A percentile compares a stretch with the other conserved stretches of the same genome.
These are phyloP conservation scores for Euschistus heros DNA, from an alignment of 1,140 invertebrate species.

Conservation along the genomic window DNA sequence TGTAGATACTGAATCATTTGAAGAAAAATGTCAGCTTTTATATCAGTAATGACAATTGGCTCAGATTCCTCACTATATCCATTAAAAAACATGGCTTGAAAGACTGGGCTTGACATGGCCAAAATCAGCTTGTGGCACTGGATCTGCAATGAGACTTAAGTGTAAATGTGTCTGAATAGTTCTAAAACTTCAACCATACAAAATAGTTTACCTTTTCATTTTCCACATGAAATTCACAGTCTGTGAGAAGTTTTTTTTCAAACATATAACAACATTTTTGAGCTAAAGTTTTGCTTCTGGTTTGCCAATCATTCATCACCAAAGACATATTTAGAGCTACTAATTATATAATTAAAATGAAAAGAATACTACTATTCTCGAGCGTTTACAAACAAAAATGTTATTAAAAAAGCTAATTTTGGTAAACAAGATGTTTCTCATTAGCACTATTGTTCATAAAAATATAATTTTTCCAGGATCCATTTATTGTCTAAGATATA, in stretches of 20 bases:
- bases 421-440: too few relatives aligned
- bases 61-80: conserved; percentile 56
- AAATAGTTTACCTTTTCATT: conserved; percentile 19
- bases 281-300: not conserved
- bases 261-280: conserved; percentile 13
- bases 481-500: too few relatives aligned
- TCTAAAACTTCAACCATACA: not conserved
- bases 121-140: conserved; percentile 68
- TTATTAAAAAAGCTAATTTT: too few relatives aligned
- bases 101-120: conserved; percentile 73
- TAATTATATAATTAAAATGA: too few relatives aligned
- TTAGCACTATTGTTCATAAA: too few relatives aligned
- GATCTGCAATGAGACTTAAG: conserved; percentile 41
- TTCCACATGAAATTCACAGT: conserved; percentile 20
- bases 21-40: conserved; percentile 72
- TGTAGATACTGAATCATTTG: conserved; percentile 48
- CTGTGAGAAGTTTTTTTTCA: conserved; percentile 17
- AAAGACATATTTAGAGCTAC: not conserved
- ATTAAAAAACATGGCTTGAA: conserved; percentile 70
- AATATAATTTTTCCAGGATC: too few relatives aligned
- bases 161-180: too few relatives aligned
- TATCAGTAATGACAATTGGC: conserved; percentile 66
- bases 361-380: too few relatives aligned
- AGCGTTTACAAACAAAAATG: too few relatives aligned
- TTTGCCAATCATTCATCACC: conserved; percentile 20